Percentiles rank a stretch among this genome's conserved stretches.
Evolutionary conservation across 2,113 vertebrate species (phyloP).

Genomic region (Cathartes aura): DNA sequence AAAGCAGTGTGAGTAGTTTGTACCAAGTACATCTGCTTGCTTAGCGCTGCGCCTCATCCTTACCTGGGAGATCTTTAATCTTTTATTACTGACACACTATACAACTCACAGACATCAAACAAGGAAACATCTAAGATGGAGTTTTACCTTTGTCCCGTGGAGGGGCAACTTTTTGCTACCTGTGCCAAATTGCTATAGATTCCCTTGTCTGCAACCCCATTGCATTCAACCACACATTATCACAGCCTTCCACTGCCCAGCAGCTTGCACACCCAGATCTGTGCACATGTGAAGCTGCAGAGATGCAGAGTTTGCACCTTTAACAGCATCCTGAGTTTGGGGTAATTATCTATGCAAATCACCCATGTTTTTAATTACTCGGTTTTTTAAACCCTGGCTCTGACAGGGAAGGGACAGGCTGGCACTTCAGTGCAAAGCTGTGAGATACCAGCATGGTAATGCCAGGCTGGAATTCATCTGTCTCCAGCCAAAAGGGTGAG

Average conservation of each 20-base stretch:
- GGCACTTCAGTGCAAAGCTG: neutral
- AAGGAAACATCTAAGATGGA: neutral
- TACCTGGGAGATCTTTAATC: neutral
- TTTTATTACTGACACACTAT: neutral
- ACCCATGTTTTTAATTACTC: neutral
- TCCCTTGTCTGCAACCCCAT: neutral
- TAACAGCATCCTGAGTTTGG: neutral
- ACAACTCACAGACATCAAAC: slow-evolving; percentile 2
- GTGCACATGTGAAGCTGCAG: neutral
- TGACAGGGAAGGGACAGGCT: neutral
- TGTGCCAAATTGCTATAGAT: neutral
- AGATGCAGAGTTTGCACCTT: neutral
- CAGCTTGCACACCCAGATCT: neutral
- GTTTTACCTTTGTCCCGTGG: neutral
- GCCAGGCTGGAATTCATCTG: neutral
- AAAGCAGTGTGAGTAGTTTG: neutral
- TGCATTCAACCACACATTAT: neutral
- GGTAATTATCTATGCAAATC: neutral
- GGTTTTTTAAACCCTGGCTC: neutral
- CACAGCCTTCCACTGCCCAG: neutral
- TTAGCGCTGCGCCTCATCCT: neutral
- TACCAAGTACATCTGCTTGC: neutral
- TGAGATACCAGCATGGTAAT: neutral
- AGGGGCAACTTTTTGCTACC: neutral
- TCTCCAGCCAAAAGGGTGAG: neutral